Evolutionary conservation across 1,140 invertebrate genomes (phyloP).

Genomic region (Oncopodura yosiiana): DNA sequence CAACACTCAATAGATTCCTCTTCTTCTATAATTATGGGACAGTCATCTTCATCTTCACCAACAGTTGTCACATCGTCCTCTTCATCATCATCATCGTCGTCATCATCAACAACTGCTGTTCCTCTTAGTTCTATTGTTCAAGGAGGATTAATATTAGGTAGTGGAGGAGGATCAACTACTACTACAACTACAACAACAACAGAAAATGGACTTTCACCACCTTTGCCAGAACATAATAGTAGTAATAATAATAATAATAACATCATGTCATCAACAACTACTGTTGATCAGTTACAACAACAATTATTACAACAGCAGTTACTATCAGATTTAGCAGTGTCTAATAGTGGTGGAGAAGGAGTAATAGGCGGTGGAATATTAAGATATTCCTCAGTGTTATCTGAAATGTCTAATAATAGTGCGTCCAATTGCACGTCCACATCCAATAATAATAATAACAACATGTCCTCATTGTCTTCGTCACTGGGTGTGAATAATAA

Average conservation of each 20-base stretch:
- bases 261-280: background rate
- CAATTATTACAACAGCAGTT: slow-evolving; percentile 6
- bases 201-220: slow-evolving; percentile 14
- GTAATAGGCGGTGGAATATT: no score
- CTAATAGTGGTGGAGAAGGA: no score
- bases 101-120: slow-evolving; percentile 7
- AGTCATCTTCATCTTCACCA: no score
- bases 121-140: background rate
- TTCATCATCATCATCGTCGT: background rate
- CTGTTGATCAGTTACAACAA: slow-evolving; percentile 1
- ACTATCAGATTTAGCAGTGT: background rate
- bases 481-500: slow-evolving; percentile 11
- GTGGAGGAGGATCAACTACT: no score
- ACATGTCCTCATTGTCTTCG: slow-evolving; percentile 11
- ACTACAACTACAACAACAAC: background rate
- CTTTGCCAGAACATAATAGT: slow-evolving; percentile 7
- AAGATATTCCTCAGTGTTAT: background rate
- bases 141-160: slow-evolving; percentile 6
- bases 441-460: no score
- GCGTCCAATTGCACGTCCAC: slow-evolving; percentile 8
- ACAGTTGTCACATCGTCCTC: background rate
- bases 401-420: slow-evolving; percentile 10
- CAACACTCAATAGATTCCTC: slow-evolving; percentile 8
- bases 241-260: slow-evolving; percentile 5
- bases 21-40: no score